Base-by-base conservation (phyloP, 2,888 invertebrate species). In the Nomada lathburiana region DNA sequence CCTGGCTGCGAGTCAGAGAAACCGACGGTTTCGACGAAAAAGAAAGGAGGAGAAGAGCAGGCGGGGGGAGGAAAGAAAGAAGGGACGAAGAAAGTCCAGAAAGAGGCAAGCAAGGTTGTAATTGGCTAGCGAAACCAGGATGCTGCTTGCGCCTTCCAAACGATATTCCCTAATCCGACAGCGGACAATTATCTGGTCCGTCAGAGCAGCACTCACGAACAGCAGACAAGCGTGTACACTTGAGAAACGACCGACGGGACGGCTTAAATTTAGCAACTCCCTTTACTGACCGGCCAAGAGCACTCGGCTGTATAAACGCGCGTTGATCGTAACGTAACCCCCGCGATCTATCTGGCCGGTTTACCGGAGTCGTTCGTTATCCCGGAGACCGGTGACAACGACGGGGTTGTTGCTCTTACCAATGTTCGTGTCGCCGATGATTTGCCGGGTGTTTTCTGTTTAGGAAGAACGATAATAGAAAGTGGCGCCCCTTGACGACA, bases 161-260 rank as follows among this genome's bases (percentile, higher is more conserved):
- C 87, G 89, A 88, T 89, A 87, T 86, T 89, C 88, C 83, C 88
- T 90, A 88, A 90, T 90, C 90, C 85, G 89, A 89, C 90, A 90
- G 86, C 81, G 86, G 85, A 89, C 88, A 89, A 88, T 90, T 89
- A 90, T 90, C 90, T 88, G 88, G 87, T 84, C 85, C 88, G 88
- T 88, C 89, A 86, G 89, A 86, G 81, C 84, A 86, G 80, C 80
- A 76, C 78, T 83, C 85, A 55, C 72, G 65, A 72, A 70, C 80
- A 85, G 83, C 85, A 84, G 89, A 90, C 87, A 86, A 86, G 82
- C 89, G 85, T 89, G 88, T 87, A 88, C 90, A 87, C 89, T 86
- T 85, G 89, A 89, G 89, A 88, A 89, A 90, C 89, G 90, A 85
- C 75, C 84, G 86, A 84, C 89, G 86, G 86, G 80, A 80, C 85